Conservation (phyloP, 2,888 invertebrate species). For the Lochmaea capreae region DNA sequence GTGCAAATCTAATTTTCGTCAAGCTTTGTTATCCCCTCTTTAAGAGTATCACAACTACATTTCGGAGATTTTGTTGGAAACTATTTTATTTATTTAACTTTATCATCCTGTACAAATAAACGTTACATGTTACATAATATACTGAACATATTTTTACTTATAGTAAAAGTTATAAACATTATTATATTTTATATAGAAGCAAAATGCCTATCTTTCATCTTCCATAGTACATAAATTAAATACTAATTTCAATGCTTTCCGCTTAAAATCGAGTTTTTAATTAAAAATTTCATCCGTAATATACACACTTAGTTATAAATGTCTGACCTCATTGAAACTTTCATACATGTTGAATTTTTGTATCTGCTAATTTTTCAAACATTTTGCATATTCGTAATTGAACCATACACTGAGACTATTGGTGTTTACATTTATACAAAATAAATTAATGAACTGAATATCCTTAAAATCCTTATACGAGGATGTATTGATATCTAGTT, state of each 20-base stretch:
- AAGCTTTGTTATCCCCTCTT: too few relatives aligned
- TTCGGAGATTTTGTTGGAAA: too few relatives aligned
- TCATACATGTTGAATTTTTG: constrained; percentile 28
- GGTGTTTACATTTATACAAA: neutral
- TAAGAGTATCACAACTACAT: too few relatives aligned
- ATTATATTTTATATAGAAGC: constrained; percentile 25
- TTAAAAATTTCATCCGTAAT: constrained; percentile 23
- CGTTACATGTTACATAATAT: neutral
- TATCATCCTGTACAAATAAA: neutral
- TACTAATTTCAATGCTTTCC: constrained; percentile 28
- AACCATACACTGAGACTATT: neutral
- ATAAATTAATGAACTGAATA: neutral
- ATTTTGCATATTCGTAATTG: constrained; percentile 16
- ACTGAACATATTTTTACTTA: neutral
- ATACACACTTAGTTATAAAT: constrained; percentile 22
- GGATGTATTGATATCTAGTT: too few relatives aligned
- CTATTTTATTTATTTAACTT: neutral
- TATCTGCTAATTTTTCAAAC: constrained; percentile 10
- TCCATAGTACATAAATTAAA: neutral
- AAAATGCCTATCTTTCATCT: constrained; percentile 26
- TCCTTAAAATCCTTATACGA: too few relatives aligned
- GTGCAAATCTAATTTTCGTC: too few relatives aligned
- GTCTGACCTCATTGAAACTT: constrained; percentile 30
- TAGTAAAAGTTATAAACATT: constrained; percentile 6
- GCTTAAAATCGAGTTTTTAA: constrained; percentile 30